phyloP scores from a whole-genome alignment of 2,888 invertebrate genomes.

The Acrobasis repandana region DNA sequence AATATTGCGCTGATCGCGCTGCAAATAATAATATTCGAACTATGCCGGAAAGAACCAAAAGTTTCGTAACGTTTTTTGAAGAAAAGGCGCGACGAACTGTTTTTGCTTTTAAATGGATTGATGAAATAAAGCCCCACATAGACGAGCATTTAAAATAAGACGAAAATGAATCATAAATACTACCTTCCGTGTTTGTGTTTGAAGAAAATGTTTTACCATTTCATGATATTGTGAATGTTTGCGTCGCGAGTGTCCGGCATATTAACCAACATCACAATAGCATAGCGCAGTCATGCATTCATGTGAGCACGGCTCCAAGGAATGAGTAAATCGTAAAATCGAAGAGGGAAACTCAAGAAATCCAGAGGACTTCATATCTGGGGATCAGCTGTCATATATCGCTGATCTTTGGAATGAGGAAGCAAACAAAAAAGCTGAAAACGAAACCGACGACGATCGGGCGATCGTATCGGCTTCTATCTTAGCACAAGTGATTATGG shows the following conservation, averaged over 20 bases:
- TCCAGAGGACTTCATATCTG: conserved; percentile 38
- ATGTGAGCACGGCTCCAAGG: conserved; percentile 70
- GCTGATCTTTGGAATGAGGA: conserved; percentile 70
- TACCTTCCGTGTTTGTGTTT: conserved; percentile 76
- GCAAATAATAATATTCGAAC: too few species aligned
- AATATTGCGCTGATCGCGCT: too few species aligned
- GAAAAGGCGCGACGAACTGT: too few species aligned
- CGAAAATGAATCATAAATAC: conserved; percentile 73
- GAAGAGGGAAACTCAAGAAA: conserved; percentile 40
- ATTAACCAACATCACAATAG: conserved; percentile 62
- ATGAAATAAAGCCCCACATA: conserved; percentile 56
- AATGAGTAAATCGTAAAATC: conserved; percentile 67
- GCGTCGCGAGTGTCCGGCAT: conserved; percentile 58
- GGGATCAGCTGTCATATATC: conserved; percentile 73
- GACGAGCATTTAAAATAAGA: conserved; percentile 55
- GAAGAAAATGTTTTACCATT: conserved; percentile 75
- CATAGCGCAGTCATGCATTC: conserved; percentile 74
- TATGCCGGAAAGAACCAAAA: too few species aligned
- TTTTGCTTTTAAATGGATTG: neutral
- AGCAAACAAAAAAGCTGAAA: conserved; percentile 72
- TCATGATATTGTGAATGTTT: conserved; percentile 72
- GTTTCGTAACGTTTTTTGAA: too few species aligned
- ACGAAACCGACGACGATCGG: conserved; percentile 51
- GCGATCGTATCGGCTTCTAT: conserved; percentile 48
- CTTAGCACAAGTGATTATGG: conserved; percentile 80